Evolutionary conservation across 2,888 invertebrate genomes (phyloP).

Genomic region (Apantesis nais): DNA sequence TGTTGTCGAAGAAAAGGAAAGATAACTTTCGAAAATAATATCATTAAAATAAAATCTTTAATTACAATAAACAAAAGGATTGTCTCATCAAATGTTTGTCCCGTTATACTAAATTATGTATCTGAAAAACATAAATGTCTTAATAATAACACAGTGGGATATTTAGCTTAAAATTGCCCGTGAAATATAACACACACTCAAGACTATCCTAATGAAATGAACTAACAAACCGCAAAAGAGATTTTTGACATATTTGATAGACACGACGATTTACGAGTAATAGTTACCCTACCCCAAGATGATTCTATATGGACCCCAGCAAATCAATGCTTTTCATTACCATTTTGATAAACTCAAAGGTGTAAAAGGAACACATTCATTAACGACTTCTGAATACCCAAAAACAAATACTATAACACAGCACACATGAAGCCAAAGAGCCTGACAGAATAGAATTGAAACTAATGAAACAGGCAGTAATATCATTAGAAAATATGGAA

Average conservation of each 20-base stretch:
- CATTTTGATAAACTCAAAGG: not conserved
- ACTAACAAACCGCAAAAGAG: not conserved
- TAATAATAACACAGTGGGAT: not conserved
- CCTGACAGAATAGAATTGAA: not conserved
- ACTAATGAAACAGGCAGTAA: conserved; percentile 6
- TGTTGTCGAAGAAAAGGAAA: not conserved
- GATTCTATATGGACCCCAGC: not conserved
- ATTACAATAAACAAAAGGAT: conserved; percentile 36
- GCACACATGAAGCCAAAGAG: not conserved
- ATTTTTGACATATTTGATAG: not conserved
- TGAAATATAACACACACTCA: too few relatives aligned
- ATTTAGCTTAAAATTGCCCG: too few relatives aligned
- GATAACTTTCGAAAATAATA: conserved; percentile 2
- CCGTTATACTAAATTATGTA: conserved; percentile 22
- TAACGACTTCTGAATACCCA: not conserved
- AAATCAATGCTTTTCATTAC: not conserved
- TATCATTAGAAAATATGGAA: not conserved
- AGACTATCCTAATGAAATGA: too few relatives aligned
- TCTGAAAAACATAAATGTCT: conserved; percentile 20
- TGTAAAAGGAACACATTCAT: not conserved
- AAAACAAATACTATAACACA: not conserved
- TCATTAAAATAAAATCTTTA: conserved; percentile 31
- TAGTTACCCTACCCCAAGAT: not conserved
- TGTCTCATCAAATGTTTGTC: conserved; percentile 32
- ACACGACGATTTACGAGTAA: not conserved